Base-by-base conservation (phyloP, 2,113 vertebrate genomes). In the Gopherus flavomarginatus region DNA sequence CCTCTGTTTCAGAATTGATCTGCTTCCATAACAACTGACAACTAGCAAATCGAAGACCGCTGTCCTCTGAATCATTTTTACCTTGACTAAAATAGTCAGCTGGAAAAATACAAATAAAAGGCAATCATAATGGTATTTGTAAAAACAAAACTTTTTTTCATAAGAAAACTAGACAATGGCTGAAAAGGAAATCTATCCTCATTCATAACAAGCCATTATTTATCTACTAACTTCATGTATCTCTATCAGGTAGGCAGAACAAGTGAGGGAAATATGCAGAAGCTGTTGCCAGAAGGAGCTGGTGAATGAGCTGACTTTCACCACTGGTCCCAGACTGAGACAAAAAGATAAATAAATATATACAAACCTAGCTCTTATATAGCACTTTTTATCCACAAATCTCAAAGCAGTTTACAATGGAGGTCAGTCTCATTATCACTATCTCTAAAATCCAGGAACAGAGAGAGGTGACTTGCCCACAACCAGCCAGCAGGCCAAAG, bases 1-100 rank as follows among this genome's bases (percentile, higher is more conserved):
- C 99, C 99, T 99, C 98, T 19, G 98, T 99, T 97, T 99, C 98
- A 0, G 35, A 95, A 98, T 99, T 99, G 95, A 99, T 98, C 65
- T 98, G 97, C 86, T 98, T 98, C 99, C 99, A 99, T 19, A 99
- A 98, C 21, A 98, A 97, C 94, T 98, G 98, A 88, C 98, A 99
- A 38, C 98, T 98, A 94, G 95, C 88, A 93, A 99, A 99, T 16
- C 99, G 98, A 72, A 97, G 85, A 22, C 96, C 97, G 69, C 97
- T 93, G 69, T 98, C 98, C 59, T 98, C 98, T 3, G 96, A 88
- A 27, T 97, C 98, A 85, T 95, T 89, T 21, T 95, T 98, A 56
- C 93, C 96, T 88, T 94, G 94, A 65, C 83, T 80, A 91, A 99
- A 99, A 96, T 98, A 97, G 82, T 98, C 95, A 97, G 84, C 99